Conservation (phyloP, 2,113 vertebrate genomes). For the Epinephelus cyanopodus region DNA sequence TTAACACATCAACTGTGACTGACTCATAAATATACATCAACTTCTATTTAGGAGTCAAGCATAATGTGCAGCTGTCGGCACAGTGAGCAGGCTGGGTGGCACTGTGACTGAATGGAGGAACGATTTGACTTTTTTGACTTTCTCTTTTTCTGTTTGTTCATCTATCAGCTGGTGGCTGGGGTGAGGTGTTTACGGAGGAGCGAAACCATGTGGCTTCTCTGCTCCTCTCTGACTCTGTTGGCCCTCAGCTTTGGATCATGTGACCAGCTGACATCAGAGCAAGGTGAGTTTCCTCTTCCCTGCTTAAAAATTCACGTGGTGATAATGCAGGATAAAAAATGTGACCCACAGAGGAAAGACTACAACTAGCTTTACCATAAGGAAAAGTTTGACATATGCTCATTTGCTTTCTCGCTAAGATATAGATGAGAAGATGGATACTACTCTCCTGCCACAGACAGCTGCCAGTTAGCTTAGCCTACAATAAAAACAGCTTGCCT, state of each 20-base stretch:
- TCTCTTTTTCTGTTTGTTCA: slow-evolving; percentile 48
- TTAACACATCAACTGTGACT: slow-evolving; percentile 71
- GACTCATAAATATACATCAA: slow-evolving; percentile 80
- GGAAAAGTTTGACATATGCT: not conserved
- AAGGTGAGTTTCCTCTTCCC: slow-evolving; percentile 72
- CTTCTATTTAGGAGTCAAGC: slow-evolving; percentile 63
- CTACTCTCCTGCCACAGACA: not conserved
- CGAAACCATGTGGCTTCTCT: slow-evolving; percentile 81
- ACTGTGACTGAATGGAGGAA: slow-evolving; percentile 29
- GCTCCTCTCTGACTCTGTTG: slow-evolving; percentile 78
- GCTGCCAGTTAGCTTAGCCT: not conserved
- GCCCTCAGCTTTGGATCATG: slow-evolving; percentile 74
- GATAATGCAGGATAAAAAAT: not conserved
- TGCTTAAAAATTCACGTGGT: not conserved
- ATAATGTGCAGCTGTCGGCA: slow-evolving; percentile 66
- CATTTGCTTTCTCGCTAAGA: not conserved
- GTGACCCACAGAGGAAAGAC: not conserved
- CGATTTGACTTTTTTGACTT: slow-evolving; percentile 60
- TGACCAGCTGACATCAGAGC: slow-evolving; percentile 57
- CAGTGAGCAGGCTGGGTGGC: slow-evolving; percentile 22
- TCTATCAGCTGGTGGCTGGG: slow-evolving; percentile 68
- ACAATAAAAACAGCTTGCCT: not conserved
- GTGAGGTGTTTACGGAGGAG: slow-evolving; percentile 52
- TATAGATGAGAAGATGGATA: not conserved
- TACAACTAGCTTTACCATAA: not conserved